Percentiles rank a stretch among this genome's conserved stretches.
Conservation (phyloP, 2,888 invertebrate species). For the Chrysopilus asiliformis region DNA sequence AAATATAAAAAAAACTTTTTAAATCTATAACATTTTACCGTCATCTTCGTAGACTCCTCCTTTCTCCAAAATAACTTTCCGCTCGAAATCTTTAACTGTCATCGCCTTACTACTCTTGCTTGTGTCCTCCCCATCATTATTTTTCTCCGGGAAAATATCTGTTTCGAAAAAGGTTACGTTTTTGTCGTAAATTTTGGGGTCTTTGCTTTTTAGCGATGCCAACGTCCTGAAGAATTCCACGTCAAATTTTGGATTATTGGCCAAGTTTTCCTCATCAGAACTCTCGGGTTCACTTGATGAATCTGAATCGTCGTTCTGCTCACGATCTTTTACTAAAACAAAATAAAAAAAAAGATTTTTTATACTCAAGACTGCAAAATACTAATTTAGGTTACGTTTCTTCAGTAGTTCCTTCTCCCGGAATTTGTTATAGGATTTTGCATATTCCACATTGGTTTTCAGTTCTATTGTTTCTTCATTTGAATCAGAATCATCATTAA, state of each 20-base stretch:
- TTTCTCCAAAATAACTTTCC: conserved; percentile 56
- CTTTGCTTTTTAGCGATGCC: conserved; percentile 71
- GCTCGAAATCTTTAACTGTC: conserved; percentile 64
- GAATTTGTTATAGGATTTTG: conserved; percentile 70
- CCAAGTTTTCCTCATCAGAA: conserved; percentile 27
- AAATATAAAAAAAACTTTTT: too few species aligned
- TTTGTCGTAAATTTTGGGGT: conserved; percentile 79
- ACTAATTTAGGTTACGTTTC: conserved; percentile 43
- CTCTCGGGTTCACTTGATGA: conserved; percentile 26
- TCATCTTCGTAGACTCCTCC: conserved; percentile 44
- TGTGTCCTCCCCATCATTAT: conserved; percentile 15
- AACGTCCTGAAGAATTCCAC: conserved; percentile 79
- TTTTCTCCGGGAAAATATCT: conserved; percentile 18
- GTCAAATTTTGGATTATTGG: conserved; percentile 41
- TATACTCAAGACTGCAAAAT: not conserved
- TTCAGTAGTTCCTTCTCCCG: conserved; percentile 76
- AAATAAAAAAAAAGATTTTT: conserved; percentile 4
- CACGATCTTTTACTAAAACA: conserved; percentile 27
- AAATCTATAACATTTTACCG: conserved; percentile 17
- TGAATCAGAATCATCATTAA: conserved; percentile 42
- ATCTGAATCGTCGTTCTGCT: conserved; percentile 24
- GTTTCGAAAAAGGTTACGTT: conserved; percentile 54
- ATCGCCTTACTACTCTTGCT: conserved; percentile 44
- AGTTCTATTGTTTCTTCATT: conserved; percentile 42
- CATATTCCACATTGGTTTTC: conserved; percentile 65